phyloP scores from a whole-genome alignment of 2,888 invertebrate genomes.

The Pammene aurita region DNA sequence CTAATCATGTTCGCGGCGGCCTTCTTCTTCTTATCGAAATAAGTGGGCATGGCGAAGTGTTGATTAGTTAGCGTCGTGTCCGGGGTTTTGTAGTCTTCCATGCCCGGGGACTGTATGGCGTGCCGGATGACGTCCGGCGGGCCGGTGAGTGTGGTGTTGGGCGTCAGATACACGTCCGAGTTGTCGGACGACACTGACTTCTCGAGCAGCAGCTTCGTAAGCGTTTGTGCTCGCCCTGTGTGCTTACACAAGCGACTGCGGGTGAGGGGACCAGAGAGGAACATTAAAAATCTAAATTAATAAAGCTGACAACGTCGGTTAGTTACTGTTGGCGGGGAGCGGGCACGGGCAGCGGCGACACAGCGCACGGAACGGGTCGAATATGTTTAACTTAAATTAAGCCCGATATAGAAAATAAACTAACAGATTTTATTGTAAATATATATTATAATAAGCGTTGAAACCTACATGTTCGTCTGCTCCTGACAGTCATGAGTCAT shows the following conservation, averaged over 20 bases:
- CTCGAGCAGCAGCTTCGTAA: slow-evolving; percentile 65
- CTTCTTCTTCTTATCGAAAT: slow-evolving; percentile 73
- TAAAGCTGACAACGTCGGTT: slow-evolving; percentile 56
- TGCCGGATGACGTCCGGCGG: slow-evolving; percentile 69
- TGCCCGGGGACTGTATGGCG: slow-evolving; percentile 55
- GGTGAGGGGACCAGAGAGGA: slow-evolving; percentile 44
- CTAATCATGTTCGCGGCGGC: slow-evolving; percentile 62
- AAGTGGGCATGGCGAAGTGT: slow-evolving; percentile 75
- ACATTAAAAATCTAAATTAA: slow-evolving; percentile 63
- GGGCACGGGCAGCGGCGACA: slow-evolving; percentile 8
- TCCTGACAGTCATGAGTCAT: too few relatives aligned
- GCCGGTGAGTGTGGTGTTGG: slow-evolving; percentile 63
- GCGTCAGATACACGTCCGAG: slow-evolving; percentile 68
- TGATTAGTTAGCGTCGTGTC: slow-evolving; percentile 58
- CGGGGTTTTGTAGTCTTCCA: slow-evolving; percentile 66
- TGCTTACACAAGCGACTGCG: slow-evolving; percentile 57
- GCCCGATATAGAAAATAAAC: too few relatives aligned
- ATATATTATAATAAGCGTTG: too few relatives aligned
- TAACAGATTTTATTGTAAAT: too few relatives aligned
- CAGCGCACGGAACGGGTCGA: slow-evolving; percentile 6
- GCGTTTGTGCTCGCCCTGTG: slow-evolving; percentile 53
- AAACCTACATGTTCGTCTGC: neutral
- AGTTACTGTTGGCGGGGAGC: slow-evolving; percentile 34
- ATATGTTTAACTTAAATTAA: too few relatives aligned
- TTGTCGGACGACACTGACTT: slow-evolving; percentile 57